phyloP scores from a whole-genome alignment of 2,797 vertebrate genomes.

The Rhyacichthys aspro region DNA sequence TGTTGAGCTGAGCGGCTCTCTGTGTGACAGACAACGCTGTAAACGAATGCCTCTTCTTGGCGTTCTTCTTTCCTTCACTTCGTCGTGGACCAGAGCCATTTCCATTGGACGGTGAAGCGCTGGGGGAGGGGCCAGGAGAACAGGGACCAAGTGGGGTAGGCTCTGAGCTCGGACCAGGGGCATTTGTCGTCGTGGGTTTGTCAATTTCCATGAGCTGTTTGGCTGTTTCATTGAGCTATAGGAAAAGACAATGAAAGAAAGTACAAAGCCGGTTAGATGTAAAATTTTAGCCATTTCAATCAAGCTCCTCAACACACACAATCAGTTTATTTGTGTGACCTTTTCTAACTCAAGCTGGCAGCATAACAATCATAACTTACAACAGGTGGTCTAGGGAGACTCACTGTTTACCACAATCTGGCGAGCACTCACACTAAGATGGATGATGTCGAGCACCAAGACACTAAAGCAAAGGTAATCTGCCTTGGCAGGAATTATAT shows the following conservation, averaged over 20 bases:
- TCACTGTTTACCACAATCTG: slow-evolving; percentile 35
- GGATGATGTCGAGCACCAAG: slow-evolving; percentile 24
- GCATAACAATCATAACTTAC: slow-evolving; percentile 48
- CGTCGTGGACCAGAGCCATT: slow-evolving; percentile 82
- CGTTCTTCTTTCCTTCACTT: slow-evolving; percentile 93
- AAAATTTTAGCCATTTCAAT: no score
- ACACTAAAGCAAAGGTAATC: slow-evolving; percentile 18
- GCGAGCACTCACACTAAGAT: slow-evolving; percentile 8
- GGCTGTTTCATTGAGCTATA: slow-evolving; percentile 93
- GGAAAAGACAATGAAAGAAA: background rate
- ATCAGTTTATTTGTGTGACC: slow-evolving; percentile 32
- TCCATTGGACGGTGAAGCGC: slow-evolving; percentile 70
- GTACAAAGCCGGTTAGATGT: no score
- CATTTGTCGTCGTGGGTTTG: slow-evolving; percentile 82
- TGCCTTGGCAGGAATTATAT: background rate
- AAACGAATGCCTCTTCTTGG: slow-evolving; percentile 98
- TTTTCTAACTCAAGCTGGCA: slow-evolving; percentile 42
- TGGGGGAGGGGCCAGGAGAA: slow-evolving; percentile 72
- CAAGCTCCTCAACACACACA: background rate
- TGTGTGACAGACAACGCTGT: slow-evolving; percentile 95
- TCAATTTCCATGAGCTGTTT: slow-evolving; percentile 98
- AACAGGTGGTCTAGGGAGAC: slow-evolving; percentile 41
- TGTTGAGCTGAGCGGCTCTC: slow-evolving; percentile 91
- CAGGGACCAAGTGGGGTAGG: slow-evolving; percentile 71
- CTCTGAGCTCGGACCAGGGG: slow-evolving; percentile 78